Percentiles rank a stretch among this genome's conserved stretches.
These are phyloP conservation scores for Romanogobio albipinnatus DNA, from an alignment of 2,113 vertebrate genomes.

Conservation along the genomic window DNA sequence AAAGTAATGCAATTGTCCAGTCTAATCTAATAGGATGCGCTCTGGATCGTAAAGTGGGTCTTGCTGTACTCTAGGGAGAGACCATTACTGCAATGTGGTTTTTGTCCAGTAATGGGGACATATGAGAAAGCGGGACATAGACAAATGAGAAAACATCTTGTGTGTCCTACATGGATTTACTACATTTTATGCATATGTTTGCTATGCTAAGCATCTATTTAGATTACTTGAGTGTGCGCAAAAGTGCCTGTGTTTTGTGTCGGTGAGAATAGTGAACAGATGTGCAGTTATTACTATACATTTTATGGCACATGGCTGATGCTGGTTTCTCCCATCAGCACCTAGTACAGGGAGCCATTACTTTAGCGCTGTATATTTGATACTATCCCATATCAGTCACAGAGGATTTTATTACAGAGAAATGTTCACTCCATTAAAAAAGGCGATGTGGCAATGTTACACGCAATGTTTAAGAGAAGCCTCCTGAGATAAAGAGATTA, in stretches of 20 bases:
- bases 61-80: conserved; percentile 48
- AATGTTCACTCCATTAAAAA: conserved; percentile 19
- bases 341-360: conserved; percentile 36
- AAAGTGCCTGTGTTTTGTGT: conserved; percentile 39
- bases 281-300: conserved; percentile 56
- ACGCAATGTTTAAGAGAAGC: conserved; percentile 31
- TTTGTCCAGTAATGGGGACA: conserved; percentile 34
- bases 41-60: conserved; percentile 47
- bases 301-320: conserved; percentile 46
- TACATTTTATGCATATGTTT: background rate
- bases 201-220: conserved; percentile 6
- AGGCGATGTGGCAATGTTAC: conserved; percentile 34
- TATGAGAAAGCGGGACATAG: conserved; percentile 38
- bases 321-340: conserved; percentile 21
- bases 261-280: conserved; percentile 50
- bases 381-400: conserved; percentile 1
- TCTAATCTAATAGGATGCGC: conserved; percentile 57
- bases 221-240: conserved; percentile 21
- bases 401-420: conserved; percentile 23
- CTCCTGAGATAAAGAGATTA: conserved; percentile 42
- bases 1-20: conserved; percentile 58
- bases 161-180: conserved; percentile 9
- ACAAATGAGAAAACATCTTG: conserved; percentile 51
- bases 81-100: conserved; percentile 47
- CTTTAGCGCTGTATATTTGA: conserved; percentile 36